phyloP scores from a whole-genome alignment of 2,113 vertebrate species.

The Circaetus cinerascens region DNA sequence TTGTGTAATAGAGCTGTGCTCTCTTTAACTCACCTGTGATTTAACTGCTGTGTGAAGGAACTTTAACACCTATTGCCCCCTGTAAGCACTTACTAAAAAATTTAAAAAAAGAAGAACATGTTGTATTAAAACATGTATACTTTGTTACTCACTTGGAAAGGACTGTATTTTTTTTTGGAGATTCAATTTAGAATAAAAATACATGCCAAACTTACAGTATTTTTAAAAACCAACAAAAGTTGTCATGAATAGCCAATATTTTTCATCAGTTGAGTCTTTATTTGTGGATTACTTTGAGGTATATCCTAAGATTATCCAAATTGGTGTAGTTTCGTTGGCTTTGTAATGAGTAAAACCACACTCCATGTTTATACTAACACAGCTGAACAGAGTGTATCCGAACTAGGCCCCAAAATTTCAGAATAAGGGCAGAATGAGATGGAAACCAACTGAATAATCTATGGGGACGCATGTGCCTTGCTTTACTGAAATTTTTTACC shows the following conservation, averaged over 20 bases:
- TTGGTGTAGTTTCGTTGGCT: neutral
- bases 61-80: neutral
- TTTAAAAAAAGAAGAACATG: neutral
- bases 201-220: neutral
- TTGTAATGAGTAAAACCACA: neutral
- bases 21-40: neutral
- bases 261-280: neutral
- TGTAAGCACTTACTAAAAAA: neutral
- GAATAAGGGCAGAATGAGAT: neutral
- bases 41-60: neutral
- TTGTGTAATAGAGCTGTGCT: neutral
- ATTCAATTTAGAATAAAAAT: neutral
- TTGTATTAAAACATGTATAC: neutral
- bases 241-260: neutral
- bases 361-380: neutral
- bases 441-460: neutral
- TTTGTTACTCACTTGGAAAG: neutral
- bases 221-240: neutral
- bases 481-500: neutral
- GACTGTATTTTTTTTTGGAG: neutral
- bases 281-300: neutral
- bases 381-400: rapidly evolving
- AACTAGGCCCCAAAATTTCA: neutral
- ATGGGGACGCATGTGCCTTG: neutral
- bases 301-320: neutral